A percentile compares a stretch with the other conserved stretches of the same genome.
Conservation (phyloP, 2,888 invertebrate species). For the Hirtodrosophila trivittata region DNA sequence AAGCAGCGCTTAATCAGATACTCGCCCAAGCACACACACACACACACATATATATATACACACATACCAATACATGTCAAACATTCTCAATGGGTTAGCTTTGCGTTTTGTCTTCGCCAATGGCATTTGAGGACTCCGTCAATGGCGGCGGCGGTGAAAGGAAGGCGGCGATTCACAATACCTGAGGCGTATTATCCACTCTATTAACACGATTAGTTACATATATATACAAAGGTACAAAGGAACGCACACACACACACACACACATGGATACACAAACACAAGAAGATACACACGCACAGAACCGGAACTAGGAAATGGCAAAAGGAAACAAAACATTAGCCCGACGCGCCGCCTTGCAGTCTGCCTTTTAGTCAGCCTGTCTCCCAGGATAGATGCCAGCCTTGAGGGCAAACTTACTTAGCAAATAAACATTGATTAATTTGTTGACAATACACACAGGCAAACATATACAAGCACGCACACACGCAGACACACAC, state of each 20-base stretch:
- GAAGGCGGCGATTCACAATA: slow-evolving; percentile 55
- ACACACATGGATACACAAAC: slow-evolving; percentile 22
- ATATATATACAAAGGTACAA: slow-evolving; percentile 76
- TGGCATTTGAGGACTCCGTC: slow-evolving; percentile 56
- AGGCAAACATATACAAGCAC: slow-evolving; percentile 31
- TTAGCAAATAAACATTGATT: slow-evolving; percentile 82
- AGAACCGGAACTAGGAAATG: slow-evolving; percentile 65
- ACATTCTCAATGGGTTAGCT: slow-evolving; percentile 57
- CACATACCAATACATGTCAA: slow-evolving; percentile 26
- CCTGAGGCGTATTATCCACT: slow-evolving; percentile 79
- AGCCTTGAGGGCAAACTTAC: slow-evolving; percentile 74
- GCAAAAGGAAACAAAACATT: slow-evolving; percentile 75
- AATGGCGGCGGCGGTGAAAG: no score
- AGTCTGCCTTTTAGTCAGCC: slow-evolving; percentile 22
- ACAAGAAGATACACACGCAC: slow-evolving; percentile 20
- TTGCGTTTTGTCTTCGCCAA: slow-evolving; percentile 46
- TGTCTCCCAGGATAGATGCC: slow-evolving; percentile 45
- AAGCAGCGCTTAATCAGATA: slow-evolving; percentile 58
- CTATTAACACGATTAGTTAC: slow-evolving; percentile 81
- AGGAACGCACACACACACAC: slow-evolving; percentile 38
- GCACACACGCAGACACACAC: slow-evolving; percentile 21
- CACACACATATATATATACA: slow-evolving; percentile 12
- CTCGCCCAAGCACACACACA: slow-evolving; percentile 19
- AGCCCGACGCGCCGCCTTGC: slow-evolving; percentile 43
- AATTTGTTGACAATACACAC: slow-evolving; percentile 81